Evolutionary conservation across 2,113 vertebrate genomes (phyloP).

Genomic region (Climacteris rufus): DNA sequence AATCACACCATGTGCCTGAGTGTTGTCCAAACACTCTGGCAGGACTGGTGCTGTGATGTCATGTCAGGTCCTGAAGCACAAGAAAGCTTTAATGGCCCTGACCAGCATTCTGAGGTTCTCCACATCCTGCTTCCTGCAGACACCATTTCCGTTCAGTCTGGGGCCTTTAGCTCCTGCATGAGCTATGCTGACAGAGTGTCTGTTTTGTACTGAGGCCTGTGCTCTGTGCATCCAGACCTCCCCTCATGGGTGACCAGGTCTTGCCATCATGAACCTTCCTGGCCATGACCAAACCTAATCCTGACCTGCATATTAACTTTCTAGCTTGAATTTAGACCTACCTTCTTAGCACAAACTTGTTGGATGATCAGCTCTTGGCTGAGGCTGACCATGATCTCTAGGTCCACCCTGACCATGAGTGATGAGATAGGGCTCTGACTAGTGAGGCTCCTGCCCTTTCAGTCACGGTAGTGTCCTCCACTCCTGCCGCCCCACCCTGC

Average conservation of each 20-base stretch:
- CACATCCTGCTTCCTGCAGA: background rate
- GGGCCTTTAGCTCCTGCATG: background rate
- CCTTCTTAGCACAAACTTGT: background rate
- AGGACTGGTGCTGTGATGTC: background rate
- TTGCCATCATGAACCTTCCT: background rate
- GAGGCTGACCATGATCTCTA: background rate
- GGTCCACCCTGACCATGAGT: background rate
- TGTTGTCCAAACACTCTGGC: background rate
- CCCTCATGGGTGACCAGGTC: background rate
- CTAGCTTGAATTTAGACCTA: background rate
- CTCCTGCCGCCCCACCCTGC: background rate
- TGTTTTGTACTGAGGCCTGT: background rate
- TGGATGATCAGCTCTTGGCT: background rate
- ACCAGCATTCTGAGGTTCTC: background rate
- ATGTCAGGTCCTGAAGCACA: background rate
- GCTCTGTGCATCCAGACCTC: background rate
- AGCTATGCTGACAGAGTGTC: background rate
- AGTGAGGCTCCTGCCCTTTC: background rate
- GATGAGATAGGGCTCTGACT: background rate
- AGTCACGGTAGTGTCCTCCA: fast-evolving
- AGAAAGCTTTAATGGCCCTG: background rate
- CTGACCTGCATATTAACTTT: background rate
- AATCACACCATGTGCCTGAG: background rate
- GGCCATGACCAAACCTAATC: background rate
- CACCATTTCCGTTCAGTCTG: background rate